Evolutionary conservation across 1,140 invertebrate species (phyloP).

Genomic region (Orussus abietinus): DNA sequence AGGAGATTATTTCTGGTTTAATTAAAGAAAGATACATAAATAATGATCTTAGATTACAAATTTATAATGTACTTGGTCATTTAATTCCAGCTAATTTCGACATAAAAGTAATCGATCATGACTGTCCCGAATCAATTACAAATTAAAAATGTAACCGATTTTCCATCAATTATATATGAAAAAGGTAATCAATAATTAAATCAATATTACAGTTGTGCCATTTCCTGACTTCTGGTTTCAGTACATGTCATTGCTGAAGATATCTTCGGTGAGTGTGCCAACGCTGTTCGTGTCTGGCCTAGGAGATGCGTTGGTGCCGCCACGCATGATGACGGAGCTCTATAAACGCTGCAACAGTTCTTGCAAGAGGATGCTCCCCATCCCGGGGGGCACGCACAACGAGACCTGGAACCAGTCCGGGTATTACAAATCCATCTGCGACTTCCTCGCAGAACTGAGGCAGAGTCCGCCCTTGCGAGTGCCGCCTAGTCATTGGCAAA

Average conservation of each 20-base stretch:
- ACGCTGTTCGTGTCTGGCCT: conserved; percentile 78
- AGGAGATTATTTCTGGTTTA: no score
- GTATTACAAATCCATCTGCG: conserved; percentile 60
- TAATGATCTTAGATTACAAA: no score
- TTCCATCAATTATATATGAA: no score
- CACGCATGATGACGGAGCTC: conserved; percentile 78
- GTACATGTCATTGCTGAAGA: conserved; percentile 70
- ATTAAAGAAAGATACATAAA: no score
- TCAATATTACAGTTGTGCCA: no score
- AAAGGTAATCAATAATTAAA: no score
- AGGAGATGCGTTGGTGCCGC: conserved; percentile 80
- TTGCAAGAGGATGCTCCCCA: conserved; percentile 67
- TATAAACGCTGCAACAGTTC: conserved; percentile 66
- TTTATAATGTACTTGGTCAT: no score
- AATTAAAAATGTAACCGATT: no score
- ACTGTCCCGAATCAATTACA: no score
- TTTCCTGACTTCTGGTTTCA: no score
- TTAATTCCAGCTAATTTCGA: no score
- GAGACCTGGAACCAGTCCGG: conserved; percentile 74
- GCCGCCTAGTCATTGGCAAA: conserved; percentile 34
- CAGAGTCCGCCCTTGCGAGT: conserved; percentile 34
- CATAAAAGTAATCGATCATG: no score
- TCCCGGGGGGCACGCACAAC: conserved; percentile 79
- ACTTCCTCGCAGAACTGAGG: conserved; percentile 55
- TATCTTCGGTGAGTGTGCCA: conserved; percentile 63